Evolutionary conservation across 1,140 invertebrate genomes (phyloP).

Genomic region (Drosophila mojavensis): DNA sequence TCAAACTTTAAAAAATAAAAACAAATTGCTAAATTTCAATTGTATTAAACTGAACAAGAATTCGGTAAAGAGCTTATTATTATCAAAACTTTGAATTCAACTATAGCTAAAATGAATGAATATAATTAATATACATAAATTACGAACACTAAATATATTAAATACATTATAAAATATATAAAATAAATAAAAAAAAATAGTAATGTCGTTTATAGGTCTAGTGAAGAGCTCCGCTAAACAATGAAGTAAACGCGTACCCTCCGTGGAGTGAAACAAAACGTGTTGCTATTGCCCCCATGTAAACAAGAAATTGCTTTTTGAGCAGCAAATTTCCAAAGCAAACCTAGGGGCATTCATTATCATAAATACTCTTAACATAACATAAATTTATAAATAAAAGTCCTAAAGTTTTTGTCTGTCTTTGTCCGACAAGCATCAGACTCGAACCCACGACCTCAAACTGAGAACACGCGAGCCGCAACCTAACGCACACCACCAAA

Average conservation of each 20-base stretch:
- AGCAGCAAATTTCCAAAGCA: slow-evolving; percentile 51
- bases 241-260: slow-evolving; percentile 31
- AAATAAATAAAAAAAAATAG: slow-evolving; percentile 8
- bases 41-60: not conserved
- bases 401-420: too few relatives aligned
- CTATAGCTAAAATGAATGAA: not conserved
- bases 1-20: slow-evolving; percentile 27
- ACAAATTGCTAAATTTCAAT: slow-evolving; percentile 25
- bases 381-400: not conserved
- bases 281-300: slow-evolving; percentile 56
- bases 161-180: not conserved
- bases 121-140: not conserved
- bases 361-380: not conserved
- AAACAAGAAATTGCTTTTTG: slow-evolving; percentile 57
- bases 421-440: not conserved
- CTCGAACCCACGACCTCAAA: slow-evolving; percentile 22
- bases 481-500: slow-evolving; percentile 29
- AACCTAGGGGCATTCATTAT: slow-evolving; percentile 28
- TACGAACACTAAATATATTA: too few relatives aligned
- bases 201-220: slow-evolving; percentile 38
- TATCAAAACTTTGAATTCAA: not conserved
- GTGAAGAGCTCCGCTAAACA: slow-evolving; percentile 42
- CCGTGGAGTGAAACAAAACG: slow-evolving; percentile 59
- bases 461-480: not conserved
- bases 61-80: not conserved